These are phyloP conservation scores for Napeogenes inachia DNA, from an alignment of 2,888 invertebrate species.

Conservation along the genomic window DNA sequence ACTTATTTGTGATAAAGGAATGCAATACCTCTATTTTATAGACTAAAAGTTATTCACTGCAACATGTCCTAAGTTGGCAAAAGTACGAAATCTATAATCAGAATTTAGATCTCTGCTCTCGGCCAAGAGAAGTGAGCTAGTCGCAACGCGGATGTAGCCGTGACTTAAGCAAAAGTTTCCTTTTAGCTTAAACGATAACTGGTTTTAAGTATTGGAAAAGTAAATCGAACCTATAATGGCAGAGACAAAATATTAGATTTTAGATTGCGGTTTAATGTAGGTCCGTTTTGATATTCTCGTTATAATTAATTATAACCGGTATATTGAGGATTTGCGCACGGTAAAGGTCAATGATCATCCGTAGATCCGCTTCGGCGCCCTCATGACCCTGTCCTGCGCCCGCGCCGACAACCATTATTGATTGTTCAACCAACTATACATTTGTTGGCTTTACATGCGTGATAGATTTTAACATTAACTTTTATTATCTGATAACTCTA, in stretches of 20 bases:
- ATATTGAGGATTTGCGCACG: slow-evolving; percentile 59
- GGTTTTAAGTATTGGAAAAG: slow-evolving; percentile 29
- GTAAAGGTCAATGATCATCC: slow-evolving; percentile 77
- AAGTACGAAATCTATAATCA: slow-evolving; percentile 31
- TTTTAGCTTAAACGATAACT: slow-evolving; percentile 36
- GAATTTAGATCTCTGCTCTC: slow-evolving; percentile 27
- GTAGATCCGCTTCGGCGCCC: slow-evolving; percentile 76
- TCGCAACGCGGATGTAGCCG: slow-evolving; percentile 29
- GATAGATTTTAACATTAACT: too few relatives aligned
- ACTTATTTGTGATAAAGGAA: slow-evolving; percentile 18
- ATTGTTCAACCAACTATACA: slow-evolving; percentile 34
- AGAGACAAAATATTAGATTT: slow-evolving; percentile 27
- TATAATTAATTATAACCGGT: slow-evolving; percentile 71
- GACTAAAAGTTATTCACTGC: slow-evolving; percentile 16
- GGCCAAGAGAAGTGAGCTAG: slow-evolving; percentile 17
- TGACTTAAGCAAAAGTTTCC: slow-evolving; percentile 35
- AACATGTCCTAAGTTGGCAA: slow-evolving; percentile 23
- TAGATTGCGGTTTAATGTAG: slow-evolving; percentile 11
- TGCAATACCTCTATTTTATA: slow-evolving; percentile 16
- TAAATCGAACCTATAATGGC: slow-evolving; percentile 12
- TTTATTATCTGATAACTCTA: too few relatives aligned
- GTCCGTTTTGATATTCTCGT: slow-evolving; percentile 34
- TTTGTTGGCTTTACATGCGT: too few relatives aligned
- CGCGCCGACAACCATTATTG: slow-evolving; percentile 58
- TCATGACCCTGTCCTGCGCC: slow-evolving; percentile 71